These are phyloP conservation scores for Drosophila seclusa DNA, from an alignment of 2,888 invertebrate genomes.

Conservation along the genomic window DNA sequence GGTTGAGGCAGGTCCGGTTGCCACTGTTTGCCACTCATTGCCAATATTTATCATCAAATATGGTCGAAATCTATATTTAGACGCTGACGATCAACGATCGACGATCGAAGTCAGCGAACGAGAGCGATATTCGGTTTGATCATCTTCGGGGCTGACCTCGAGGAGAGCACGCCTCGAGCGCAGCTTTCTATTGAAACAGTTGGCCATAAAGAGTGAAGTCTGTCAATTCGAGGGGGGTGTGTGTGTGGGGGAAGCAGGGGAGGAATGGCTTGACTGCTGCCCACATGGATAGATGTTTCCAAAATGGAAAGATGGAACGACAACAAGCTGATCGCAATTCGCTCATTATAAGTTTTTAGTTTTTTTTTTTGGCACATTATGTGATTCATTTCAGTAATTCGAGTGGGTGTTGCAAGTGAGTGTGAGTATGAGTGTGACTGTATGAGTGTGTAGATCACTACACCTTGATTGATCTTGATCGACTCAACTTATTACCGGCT, in stretches of 20 bases:
- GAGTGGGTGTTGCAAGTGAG: constrained; percentile 46
- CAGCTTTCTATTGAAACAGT: constrained; percentile 79
- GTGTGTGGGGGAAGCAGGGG: not conserved
- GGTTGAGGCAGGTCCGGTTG: constrained; percentile 74
- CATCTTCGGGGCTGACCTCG: constrained; percentile 60
- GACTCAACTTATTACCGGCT: constrained; percentile 6
- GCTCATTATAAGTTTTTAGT: not conserved
- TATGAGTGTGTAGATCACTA: not conserved
- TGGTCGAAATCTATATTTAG: constrained; percentile 81
- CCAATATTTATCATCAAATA: constrained; percentile 81
- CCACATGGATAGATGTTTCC: not conserved
- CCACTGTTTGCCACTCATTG: constrained; percentile 62
- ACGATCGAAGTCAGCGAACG: constrained; percentile 12
- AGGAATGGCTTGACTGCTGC: not conserved
- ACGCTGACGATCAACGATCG: constrained; percentile 64
- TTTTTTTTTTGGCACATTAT: constrained; percentile 51
- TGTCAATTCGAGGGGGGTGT: not conserved
- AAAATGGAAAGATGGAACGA: not conserved
- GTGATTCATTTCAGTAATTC: constrained; percentile 44
- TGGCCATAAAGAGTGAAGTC: constrained; percentile 44
- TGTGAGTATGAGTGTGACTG: not conserved
- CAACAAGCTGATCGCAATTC: constrained; percentile 16
- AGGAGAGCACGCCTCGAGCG: constrained; percentile 47
- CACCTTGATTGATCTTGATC: constrained; percentile 8
- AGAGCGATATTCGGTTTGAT: constrained; percentile 18